Evolutionary conservation across 2,797 vertebrate genomes (phyloP), one percentile per base, ranked within the genome.

Genomic region (Meda fulgida): DNA sequence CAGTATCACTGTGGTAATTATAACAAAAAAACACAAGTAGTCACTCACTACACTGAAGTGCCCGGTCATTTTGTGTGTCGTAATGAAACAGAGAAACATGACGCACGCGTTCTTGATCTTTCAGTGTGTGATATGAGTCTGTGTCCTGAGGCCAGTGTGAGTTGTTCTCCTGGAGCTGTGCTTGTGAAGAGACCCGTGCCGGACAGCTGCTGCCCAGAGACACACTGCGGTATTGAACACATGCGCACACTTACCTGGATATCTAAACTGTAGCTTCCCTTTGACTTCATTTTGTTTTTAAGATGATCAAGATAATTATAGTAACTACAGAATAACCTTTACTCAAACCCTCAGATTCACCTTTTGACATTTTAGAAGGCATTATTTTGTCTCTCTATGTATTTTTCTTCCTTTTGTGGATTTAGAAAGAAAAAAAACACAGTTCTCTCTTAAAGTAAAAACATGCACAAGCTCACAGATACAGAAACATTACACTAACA

Each of bases 41-140:
- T 46, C 43, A 14, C 43, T 31, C 29, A 40, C 51, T 46, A 29
- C 1, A 36, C 36, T 66, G 1, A 75, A 34, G 51, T 60, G 21
- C 14, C 23, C 46, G 9, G 29, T 71, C 23, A 40, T 85, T 53
- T 34, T 55, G 34, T 48, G 31, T 75, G 31, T 73, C 23, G 1
- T 63, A 16, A 51, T 46, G 31, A 77, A 40, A 46, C 60, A 13
- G 29, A 70, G 14, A 75, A 46, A 19, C 48, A 13, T 43, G n/a
- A 21, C 0, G 8, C 14, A 21, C 0, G 8, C 14, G 34, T 69
- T 88, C 11, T 40, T 69, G n/a, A 38, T 73, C 69, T 78, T 92
- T 71, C 92, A 99, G 98, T 97, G 84, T 99, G 98, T 81, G 97
- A 99, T 83, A 95, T 94, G 88, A 96, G 93, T 90, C 93, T 97